Percentiles rank a stretch among this genome's conserved stretches.
These are phyloP conservation scores for Meghimatium bilineatum DNA, from an alignment of 2,888 invertebrate species.

Conservation along the genomic window DNA sequence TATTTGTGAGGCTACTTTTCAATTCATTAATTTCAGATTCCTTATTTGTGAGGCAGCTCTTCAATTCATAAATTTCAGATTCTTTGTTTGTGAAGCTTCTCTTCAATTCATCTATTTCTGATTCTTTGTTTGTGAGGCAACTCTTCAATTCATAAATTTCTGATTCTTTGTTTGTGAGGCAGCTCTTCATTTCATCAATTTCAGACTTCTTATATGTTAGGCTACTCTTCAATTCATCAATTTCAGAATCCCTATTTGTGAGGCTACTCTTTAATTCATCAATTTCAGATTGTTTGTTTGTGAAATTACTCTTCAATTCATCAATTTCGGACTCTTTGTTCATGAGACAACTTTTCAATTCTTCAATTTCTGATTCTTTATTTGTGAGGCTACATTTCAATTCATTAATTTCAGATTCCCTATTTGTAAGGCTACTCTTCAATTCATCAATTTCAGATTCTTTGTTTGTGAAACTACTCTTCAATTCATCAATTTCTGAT, in stretches of 20 bases:
- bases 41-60: not conserved
- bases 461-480: not conserved
- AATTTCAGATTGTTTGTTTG: not conserved
- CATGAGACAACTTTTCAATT: conserved; percentile 30
- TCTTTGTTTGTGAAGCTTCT: conserved; percentile 51
- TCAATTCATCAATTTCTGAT: conserved; percentile 1
- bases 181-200: not conserved
- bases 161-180: not conserved
- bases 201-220: not conserved
- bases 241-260: not conserved
- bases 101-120: conserved; percentile 56
- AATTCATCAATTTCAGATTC: not conserved
- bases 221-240: not conserved
- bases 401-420: not conserved
- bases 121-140: conserved; percentile 41
- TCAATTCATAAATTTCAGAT: conserved; percentile 50
- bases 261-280: not conserved
- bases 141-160: not conserved
- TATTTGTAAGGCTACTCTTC: not conserved
- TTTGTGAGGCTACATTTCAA: not conserved
- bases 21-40: conserved; percentile 36
- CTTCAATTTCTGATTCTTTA: not conserved
- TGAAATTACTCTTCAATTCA: not conserved
- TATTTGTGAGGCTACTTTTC: conserved; percentile 7
- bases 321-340: conserved; percentile 47